Evolutionary conservation across 2,888 invertebrate genomes (phyloP), one percentile per base, ranked within the genome.

Genomic region (Caenorhabditis virilis): DNA sequence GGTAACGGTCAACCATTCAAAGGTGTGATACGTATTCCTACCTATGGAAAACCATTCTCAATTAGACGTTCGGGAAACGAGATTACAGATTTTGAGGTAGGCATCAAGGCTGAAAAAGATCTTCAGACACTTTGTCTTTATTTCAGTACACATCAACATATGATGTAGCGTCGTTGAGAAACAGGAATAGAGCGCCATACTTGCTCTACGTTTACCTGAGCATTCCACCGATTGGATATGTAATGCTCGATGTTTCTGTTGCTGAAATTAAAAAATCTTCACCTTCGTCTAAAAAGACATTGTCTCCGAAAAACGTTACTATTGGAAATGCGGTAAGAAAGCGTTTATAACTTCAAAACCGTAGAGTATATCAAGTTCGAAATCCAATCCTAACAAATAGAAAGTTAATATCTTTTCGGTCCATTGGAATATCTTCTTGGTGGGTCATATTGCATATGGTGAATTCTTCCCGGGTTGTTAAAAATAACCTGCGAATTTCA

Each of bases 81-180:
- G n/a, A n/a, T n/a, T n/a, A n/a, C n/a, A n/a, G n/a, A n/a, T n/a
- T n/a, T n/a, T n/a, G n/a, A n/a, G n/a, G n/a, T n/a, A n/a, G n/a
- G n/a, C n/a, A n/a, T n/a, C n/a, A n/a, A n/a, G n/a, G n/a, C n/a
- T n/a, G n/a, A n/a, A n/a, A n/a, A n/a, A n/a, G n/a, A n/a, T n/a
- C n/a, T n/a, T n/a, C n/a, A n/a, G n/a, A n/a, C n/a, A n/a, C n/a
- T n/a, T n/a, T n/a, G n/a, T n/a, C n/a, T n/a, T n/a, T n/a, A n/a
- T n/a, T n/a, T n/a, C 43, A 77, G 74, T 33, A 74, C 13, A 54
- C 57, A 18, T 65, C 67, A 38, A 69, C 76, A 0, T 76, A 75
- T 63, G 54, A 69, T 25, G 48, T 53, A 1, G 51, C 59, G 2
- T 42, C 66, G 23, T 39, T 65, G 1, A 41, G 51, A 43, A 3